Evolutionary conservation across 1,140 invertebrate genomes (phyloP), one percentile per base, ranked within the genome.

Genomic region (Linepithema humile): DNA sequence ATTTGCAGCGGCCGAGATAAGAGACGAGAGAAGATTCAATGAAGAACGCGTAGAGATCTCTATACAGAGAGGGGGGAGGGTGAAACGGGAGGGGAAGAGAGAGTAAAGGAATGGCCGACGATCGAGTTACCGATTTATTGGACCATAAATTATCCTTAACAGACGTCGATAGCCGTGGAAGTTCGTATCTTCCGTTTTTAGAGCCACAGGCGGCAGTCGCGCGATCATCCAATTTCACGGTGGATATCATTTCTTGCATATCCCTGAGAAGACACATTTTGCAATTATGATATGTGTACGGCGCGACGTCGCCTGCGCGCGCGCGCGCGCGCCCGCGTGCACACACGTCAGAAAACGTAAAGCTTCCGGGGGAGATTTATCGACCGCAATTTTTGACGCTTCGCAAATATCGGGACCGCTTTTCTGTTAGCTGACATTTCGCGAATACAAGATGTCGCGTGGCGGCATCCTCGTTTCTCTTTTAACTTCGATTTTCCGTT

Each of bases 221-320:
- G 86, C 55, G 87, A 88, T 88, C 87, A 83, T 88, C 83, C 87
- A 88, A 88, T 88, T 88, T 88, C 83, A 88, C 87, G 87, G 87
- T 88, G 85, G 65, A 82, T 85, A 60, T 82, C 65, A 88, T 85
- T 85, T 80, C 86, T 87, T 80, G 82, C 73, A 84, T 80, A 84
- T 87, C 64, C 57, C 65, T 53, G 73, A 20, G 83, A 69, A 74
- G 70, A 82, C 73, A 65, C 26, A 45, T 80, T 72, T 82, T 50
- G 72, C 53, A 85, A 86, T 85, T 86, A 85, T 80, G 83, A 69
- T 26, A 59, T 35, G 75, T 69, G 74, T 40, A 38, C 62, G 60
- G 45, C 35, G 59, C 40, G 45, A 26, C 55, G 73, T 73, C 70
- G 38, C 35, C 48, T 15, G 17, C n/a, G 48, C 48, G n/a, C 48